A percentile compares a stretch with the other conserved stretches of the same genome.
These are phyloP conservation scores for Cantharis lateralis DNA, from an alignment of 2,888 invertebrate species.

Conservation along the genomic window DNA sequence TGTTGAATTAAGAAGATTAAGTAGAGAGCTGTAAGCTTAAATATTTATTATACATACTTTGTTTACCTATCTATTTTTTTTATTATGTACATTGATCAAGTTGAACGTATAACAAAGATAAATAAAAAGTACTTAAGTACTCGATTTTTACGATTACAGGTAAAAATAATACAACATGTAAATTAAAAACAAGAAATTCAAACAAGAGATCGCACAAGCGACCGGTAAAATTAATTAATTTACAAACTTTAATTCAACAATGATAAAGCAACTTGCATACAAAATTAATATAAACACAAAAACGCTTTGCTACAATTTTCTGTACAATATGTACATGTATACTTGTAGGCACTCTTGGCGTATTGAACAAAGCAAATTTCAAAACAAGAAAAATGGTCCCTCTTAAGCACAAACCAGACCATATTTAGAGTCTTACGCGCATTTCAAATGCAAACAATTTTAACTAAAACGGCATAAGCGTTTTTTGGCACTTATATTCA, in stretches of 20 bases:
- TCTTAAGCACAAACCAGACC: conserved; percentile 12
- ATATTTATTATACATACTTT: conserved; percentile 8
- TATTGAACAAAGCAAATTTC: conserved; percentile 3
- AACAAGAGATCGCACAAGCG: not conserved
- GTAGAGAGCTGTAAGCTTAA: conserved; percentile 13
- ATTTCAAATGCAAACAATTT: not conserved
- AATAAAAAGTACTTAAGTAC: not conserved
- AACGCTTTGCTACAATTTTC: not conserved
- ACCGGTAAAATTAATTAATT: not conserved
- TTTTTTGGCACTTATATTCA: conserved; percentile 14
- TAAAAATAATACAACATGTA: not conserved
- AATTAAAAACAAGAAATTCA: not conserved
- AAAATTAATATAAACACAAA: not conserved
- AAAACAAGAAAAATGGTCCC: conserved; percentile 14
- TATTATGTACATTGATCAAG: conserved; percentile 6
- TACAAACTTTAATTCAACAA: not conserved
- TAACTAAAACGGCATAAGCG: not conserved
- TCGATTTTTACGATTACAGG: not conserved
- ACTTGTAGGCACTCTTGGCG: conserved; percentile 27
- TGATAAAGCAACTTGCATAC: not conserved
- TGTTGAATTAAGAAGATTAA: not conserved
- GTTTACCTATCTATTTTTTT: conserved; percentile 5
- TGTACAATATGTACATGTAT: conserved; percentile 5
- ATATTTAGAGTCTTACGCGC: not conserved
- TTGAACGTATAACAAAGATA: conserved; percentile 2